A percentile compares a stretch with the other conserved stretches of the same genome.
These are phyloP conservation scores for Ascaphus truei DNA, from an alignment of 2,113 vertebrate species.

Conservation along the genomic window DNA sequence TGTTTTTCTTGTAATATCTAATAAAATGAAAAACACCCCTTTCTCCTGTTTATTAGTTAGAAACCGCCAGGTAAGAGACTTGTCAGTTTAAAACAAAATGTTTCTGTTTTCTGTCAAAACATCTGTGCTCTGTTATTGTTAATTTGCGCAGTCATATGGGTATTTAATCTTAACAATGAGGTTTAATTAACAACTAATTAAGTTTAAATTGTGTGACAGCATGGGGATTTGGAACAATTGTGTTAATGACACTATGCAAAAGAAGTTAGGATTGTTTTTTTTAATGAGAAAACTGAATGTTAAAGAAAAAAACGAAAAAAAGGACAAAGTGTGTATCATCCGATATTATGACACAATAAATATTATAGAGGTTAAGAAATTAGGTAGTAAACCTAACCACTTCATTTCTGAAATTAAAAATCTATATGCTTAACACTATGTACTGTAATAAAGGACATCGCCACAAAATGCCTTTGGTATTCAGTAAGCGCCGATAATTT, in stretches of 20 bases:
- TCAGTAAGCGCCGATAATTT: too few species aligned
- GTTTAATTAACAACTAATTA: conserved; percentile 35
- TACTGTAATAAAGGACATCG: too few species aligned
- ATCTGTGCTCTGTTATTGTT: conserved; percentile 26
- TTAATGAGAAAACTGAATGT: too few species aligned
- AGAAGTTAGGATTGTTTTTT: not conserved
- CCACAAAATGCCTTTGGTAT: too few species aligned
- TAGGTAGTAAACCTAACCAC: too few species aligned
- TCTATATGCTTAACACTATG: too few species aligned
- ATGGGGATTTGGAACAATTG: not conserved
- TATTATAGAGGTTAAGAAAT: too few species aligned
- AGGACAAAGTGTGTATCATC: too few species aligned
- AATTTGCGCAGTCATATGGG: conserved; percentile 30
- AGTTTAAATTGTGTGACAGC: conserved; percentile 26
- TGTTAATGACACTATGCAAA: not conserved
- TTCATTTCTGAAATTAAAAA: too few species aligned
- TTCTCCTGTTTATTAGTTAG: not conserved
- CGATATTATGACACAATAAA: too few species aligned
- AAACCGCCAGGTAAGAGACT: not conserved
- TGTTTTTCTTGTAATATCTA: not conserved
- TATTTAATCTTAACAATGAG: conserved; percentile 36
- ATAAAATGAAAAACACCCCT: not conserved
- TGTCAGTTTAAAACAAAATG: not conserved
- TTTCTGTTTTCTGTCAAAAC: conserved; percentile 14
- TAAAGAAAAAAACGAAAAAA: too few species aligned